Conservation (phyloP, 2,797 vertebrate genomes). For the Eutrigla gurnardus region DNA sequence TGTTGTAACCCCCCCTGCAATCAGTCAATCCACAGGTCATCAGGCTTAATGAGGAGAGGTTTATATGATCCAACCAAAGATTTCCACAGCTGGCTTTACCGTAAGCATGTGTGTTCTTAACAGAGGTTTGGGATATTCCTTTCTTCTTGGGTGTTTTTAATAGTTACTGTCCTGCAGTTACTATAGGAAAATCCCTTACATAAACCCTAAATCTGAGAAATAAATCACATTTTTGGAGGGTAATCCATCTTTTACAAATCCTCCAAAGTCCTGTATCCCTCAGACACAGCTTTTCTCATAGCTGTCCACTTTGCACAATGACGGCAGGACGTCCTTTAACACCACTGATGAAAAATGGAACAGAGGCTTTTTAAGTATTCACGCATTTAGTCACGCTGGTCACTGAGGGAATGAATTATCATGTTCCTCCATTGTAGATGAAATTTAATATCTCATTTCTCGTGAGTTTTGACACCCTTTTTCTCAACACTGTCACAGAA, state of each 20-base stretch:
- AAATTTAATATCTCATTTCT: not conserved
- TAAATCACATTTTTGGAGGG: constrained; percentile 1
- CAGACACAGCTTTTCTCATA: constrained; percentile 6
- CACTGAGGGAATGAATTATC: not conserved
- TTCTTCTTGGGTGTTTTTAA: not conserved
- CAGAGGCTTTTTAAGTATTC: constrained; percentile 1
- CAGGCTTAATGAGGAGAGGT: not conserved
- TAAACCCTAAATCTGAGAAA: constrained; percentile 8
- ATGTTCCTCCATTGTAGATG: not conserved
- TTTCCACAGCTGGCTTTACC: not conserved
- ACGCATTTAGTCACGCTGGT: constrained; percentile 4
- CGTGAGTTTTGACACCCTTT: not conserved
- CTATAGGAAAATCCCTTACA: not conserved
- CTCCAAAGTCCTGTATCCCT: constrained; percentile 6
- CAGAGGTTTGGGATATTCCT: not conserved
- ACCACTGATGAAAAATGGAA: constrained; percentile 13
- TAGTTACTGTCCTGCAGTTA: not conserved
- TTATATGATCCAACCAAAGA: not conserved
- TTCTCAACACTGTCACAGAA: constrained; percentile 1
- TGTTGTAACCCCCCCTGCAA: not conserved
- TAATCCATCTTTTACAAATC: constrained; percentile 39
- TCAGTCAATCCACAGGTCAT: not conserved
- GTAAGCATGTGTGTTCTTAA: not conserved
- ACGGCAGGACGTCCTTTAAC: not conserved
- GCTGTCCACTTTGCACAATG: not conserved